Base-by-base conservation (phyloP, 2,113 vertebrate genomes). In the Amia ocellicauda region DNA sequence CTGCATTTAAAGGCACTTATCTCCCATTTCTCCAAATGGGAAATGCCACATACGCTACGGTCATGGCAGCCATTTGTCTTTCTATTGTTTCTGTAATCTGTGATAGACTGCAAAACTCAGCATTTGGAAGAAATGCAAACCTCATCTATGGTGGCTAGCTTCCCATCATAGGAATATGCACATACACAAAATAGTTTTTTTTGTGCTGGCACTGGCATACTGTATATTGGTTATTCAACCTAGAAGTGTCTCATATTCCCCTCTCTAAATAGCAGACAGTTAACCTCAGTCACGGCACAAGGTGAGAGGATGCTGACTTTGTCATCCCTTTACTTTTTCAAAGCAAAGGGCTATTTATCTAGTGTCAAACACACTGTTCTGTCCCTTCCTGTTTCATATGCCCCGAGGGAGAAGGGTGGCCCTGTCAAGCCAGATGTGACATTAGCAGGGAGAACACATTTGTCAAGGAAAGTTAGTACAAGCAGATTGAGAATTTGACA, bases 41-140 rank as follows among this genome's bases (percentile, higher is more conserved):
- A 36, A 5, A 36, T 36, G 31, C 5, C 5, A 36, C 11, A 36
- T 36, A 36, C 11, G 11, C 31, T 36, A 36, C 11, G 31, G 31
- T 36, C 11, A 11, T 36, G 31, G 11, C 31, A 36, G 31, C 31
- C 5, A 36, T 36, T 36, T 36, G n/a, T n/a, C 11, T 19, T 47
- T 47, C n/a, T 49, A 13, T 22, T 58, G 13, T 56, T n/a, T 77
- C 43, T 66, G 71, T 60, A 50, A 66, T 65, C 62, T 22, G 49
- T 68, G 74, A 79, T 40, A 67, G 55, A 41, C 57, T 65, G 64
- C 56, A 72, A 58, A 57, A 63, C 62, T 79, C 72, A 76, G 66
- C 78, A 76, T 20, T 75, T 63, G 63, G 40, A 19, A 60, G 41
- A 58, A 59, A 29, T 52, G 45, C 23, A 19, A 29, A 50, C 47